Conservation (phyloP, 1,140 invertebrate genomes). For the Drosophila asahinai region DNA sequence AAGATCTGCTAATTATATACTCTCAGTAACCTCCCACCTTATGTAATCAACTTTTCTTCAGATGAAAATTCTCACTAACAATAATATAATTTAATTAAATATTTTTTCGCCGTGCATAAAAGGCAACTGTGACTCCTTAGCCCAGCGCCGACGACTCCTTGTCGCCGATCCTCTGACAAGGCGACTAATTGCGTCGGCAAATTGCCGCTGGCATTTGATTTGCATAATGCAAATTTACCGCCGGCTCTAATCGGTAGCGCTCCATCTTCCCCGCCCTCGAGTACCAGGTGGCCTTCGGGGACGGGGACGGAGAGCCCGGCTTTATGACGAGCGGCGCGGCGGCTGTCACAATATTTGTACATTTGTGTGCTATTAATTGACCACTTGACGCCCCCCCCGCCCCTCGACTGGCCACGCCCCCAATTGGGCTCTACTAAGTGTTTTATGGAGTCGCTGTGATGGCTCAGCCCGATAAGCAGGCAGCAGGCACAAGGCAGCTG, state of each 20-base stretch:
- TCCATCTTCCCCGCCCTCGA: conserved; percentile 33
- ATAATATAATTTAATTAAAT: no score
- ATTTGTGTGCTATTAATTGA: conserved; percentile 80
- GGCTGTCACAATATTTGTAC: conserved; percentile 83
- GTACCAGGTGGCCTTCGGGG: neutral
- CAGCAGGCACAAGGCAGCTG: conserved; percentile 11
- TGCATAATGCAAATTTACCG: conserved; percentile 76
- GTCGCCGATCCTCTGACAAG: conserved; percentile 67
- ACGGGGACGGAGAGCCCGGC: conserved; percentile 1
- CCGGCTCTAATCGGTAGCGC: conserved; percentile 55
- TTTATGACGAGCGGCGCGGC: conserved; percentile 67
- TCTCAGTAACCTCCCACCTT: no score
- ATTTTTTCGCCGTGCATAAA: neutral
- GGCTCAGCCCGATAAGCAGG: conserved; percentile 66
- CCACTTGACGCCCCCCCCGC: conserved; percentile 74
- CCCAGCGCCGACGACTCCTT: conserved; percentile 22
- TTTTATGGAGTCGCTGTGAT: conserved; percentile 80
- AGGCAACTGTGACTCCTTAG: neutral
- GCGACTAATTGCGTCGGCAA: conserved; percentile 76
- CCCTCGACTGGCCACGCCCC: conserved; percentile 12
- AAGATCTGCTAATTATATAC: no score
- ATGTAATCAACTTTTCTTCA: no score
- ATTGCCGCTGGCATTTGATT: conserved; percentile 75
- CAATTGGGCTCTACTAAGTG: conserved; percentile 59
- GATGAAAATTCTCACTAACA: neutral